Evolutionary conservation across 2,797 vertebrate genomes (phyloP).

Genomic region (Gallinago solitaria): DNA sequence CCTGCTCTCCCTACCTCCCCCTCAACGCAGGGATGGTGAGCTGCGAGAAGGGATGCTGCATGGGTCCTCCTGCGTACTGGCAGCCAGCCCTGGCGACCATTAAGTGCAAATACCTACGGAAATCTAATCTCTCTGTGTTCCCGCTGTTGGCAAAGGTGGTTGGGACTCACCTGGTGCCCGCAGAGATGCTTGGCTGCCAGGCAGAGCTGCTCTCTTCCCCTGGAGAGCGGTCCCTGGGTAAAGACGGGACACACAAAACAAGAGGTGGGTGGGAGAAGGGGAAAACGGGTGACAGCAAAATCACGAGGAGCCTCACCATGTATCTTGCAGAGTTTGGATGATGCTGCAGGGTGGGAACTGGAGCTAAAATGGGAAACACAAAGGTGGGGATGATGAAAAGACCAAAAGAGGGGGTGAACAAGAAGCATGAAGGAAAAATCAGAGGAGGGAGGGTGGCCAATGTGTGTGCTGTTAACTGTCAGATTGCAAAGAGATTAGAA

Average conservation of each 20-base stretch:
- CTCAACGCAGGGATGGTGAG: accelerated
- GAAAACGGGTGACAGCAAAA: neutral
- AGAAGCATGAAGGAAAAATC: neutral
- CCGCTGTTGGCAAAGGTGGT: neutral
- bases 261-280: neutral
- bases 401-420: neutral
- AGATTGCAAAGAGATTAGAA: constrained; percentile 1
- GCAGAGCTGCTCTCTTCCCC: neutral
- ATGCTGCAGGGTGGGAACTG: neutral
- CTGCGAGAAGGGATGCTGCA: neutral
- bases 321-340: neutral
- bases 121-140: neutral
- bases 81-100: neutral
- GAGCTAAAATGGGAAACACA: neutral
- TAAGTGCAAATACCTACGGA: neutral
- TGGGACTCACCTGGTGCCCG: neutral
- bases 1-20: neutral
- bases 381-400: neutral
- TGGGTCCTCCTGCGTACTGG: neutral
- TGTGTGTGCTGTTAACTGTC: neutral
- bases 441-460: neutral
- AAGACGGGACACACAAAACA: neutral
- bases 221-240: neutral
- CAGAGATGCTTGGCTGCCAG: neutral
- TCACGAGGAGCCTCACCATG: neutral